Evolutionary conservation across 2,888 invertebrate species (phyloP).

Genomic region (Megamerina dolium): DNA sequence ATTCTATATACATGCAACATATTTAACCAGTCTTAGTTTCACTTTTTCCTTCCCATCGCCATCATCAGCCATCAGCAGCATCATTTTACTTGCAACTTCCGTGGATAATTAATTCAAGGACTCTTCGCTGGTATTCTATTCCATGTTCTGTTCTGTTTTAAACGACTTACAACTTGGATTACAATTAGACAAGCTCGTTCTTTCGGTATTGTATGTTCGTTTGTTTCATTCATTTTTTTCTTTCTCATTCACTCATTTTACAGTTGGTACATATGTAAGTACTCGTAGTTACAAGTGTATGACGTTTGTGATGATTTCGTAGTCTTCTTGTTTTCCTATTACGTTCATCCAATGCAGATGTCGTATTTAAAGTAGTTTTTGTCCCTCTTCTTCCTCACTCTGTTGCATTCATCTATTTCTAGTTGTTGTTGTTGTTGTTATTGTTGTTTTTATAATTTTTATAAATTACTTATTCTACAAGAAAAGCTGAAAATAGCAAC

Average conservation of each 20-base stretch:
- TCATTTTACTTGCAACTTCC: no score
- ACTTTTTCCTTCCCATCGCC: no score
- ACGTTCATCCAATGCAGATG: not conserved
- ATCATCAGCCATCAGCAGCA: no score
- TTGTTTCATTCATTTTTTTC: no score
- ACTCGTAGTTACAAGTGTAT: conserved; percentile 41
- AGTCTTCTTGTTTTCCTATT: not conserved
- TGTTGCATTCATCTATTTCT: not conserved
- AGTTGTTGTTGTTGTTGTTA: not conserved
- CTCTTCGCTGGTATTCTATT: no score
- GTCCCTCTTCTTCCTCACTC: not conserved
- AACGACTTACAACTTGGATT: conserved; percentile 50
- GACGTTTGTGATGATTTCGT: conserved; percentile 21
- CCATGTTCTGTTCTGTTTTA: no score
- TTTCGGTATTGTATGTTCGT: no score
- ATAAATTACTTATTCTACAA: not conserved
- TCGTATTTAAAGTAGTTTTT: not conserved
- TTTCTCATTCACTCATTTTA: no score
- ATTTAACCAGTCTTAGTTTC: no score
- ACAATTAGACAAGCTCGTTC: conserved; percentile 48
- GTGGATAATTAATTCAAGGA: conserved; percentile 48
- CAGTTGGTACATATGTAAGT: no score
- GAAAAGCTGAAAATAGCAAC: not conserved
- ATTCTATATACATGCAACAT: no score
- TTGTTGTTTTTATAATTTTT: not conserved